These are phyloP conservation scores for Astreopora myriophthalma DNA, from an alignment of 64 coral and sea anemone genomes.

Conservation along the genomic window DNA sequence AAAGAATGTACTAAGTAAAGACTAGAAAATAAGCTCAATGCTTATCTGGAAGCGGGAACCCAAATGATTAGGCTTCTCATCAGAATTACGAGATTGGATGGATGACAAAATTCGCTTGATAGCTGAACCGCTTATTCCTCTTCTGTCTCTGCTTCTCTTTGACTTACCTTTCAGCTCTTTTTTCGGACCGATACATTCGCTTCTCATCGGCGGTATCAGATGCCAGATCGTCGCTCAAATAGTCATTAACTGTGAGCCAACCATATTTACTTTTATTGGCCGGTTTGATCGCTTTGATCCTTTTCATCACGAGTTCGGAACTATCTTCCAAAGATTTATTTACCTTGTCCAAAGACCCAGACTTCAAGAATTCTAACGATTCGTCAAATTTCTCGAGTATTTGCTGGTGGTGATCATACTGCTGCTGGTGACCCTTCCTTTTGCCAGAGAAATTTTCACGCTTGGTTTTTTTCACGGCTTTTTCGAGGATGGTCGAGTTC, in stretches of 20 bases:
- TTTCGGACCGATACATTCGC: constrained; percentile 18
- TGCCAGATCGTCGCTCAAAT: background rate
- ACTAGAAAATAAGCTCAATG: no score
- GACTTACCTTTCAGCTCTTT: constrained; percentile 12
- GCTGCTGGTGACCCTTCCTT: constrained; percentile 19
- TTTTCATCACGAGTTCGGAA: background rate
- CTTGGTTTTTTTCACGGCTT: constrained; percentile 7
- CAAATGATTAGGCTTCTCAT: no score
- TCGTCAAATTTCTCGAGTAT: constrained; percentile 48
- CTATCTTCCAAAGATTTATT: constrained; percentile 26
- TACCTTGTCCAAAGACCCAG: background rate
- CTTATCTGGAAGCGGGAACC: no score
- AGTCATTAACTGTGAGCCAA: constrained; percentile 25
- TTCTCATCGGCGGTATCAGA: constrained; percentile 5
- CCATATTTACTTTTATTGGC: background rate
- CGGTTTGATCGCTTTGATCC: constrained; percentile 8
- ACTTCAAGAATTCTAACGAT: background rate
- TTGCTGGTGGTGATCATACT: background rate
- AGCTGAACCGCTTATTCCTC: background rate
- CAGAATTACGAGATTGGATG: no score
- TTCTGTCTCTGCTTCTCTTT: constrained; percentile 4
- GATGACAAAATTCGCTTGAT: no score
- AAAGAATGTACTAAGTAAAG: no score
- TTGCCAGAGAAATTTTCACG: constrained; percentile 1
- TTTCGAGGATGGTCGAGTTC: background rate